phyloP scores from a whole-genome alignment of 2,888 invertebrate genomes.

The Hydrotaea diabolus region DNA sequence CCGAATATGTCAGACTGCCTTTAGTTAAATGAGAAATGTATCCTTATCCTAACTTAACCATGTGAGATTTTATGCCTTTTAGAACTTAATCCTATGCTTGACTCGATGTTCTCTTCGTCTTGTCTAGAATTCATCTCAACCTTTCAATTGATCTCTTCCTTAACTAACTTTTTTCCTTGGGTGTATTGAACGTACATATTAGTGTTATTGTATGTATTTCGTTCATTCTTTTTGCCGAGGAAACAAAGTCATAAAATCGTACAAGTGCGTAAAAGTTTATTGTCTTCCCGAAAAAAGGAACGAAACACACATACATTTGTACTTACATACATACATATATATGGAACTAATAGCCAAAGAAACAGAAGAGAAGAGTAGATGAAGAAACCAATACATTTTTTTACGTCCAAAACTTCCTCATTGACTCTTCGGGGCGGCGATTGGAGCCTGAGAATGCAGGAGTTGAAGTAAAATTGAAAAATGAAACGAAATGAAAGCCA shows the following conservation, averaged over 20 bases:
- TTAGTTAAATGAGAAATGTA: no score
- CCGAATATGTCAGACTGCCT: no score
- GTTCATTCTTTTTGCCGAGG: not conserved
- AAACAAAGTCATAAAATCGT: conserved; percentile 54
- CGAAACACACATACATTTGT: no score
- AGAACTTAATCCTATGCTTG: no score
- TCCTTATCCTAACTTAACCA: no score
- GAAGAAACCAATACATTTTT: conserved; percentile 21
- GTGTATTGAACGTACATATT: conserved; percentile 8
- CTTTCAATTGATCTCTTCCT: no score
- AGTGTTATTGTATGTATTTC: conserved; percentile 1
- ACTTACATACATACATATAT: not conserved
- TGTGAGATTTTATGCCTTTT: no score
- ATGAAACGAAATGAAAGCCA: not conserved
- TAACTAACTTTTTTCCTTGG: not conserved
- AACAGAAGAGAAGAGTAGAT: no score
- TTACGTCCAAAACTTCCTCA: not conserved
- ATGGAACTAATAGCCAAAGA: conserved; percentile 7
- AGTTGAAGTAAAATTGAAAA: conserved; percentile 39
- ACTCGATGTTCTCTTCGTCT: no score
- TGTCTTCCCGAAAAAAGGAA: not conserved
- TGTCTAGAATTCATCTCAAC: no score
- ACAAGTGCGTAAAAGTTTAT: conserved; percentile 59
- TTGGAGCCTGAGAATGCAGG: not conserved
- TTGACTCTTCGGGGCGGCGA: not conserved